These are phyloP conservation scores for Antedon mediterranea DNA, from an alignment of 53 echinoderm and acorn worm genomes.

Conservation along the genomic window DNA sequence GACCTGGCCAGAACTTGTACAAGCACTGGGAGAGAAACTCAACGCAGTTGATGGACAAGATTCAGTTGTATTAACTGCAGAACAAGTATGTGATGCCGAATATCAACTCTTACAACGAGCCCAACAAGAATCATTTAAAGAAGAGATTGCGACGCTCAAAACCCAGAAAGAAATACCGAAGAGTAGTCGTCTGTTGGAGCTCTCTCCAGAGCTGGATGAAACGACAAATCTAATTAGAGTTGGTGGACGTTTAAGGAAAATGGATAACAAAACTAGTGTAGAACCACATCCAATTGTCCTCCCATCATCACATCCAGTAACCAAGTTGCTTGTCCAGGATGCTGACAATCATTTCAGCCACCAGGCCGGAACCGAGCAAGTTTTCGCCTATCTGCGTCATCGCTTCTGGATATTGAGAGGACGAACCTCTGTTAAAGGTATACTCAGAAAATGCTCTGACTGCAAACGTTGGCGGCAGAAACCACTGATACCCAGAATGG, in stretches of 20 bases:
- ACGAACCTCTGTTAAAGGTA: slow-evolving; percentile 3
- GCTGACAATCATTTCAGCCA: neutral
- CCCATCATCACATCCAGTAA: neutral
- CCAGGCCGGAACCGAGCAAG: slow-evolving; percentile 8
- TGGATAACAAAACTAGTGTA: neutral
- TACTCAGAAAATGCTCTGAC: slow-evolving; percentile 6
- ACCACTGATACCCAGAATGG: slow-evolving; percentile 7
- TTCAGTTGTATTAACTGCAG: slow-evolving; percentile 1
- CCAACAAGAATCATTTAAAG: slow-evolving; percentile 6
- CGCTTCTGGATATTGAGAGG: slow-evolving; percentile 11
- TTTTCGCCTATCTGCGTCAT: slow-evolving; percentile 14
- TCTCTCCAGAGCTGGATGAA: slow-evolving; percentile 14
- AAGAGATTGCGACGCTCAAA: neutral
- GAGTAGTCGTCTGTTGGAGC: neutral
- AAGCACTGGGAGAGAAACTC: slow-evolving; percentile 2
- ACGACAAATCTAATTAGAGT: slow-evolving; percentile 6
- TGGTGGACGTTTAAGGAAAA: slow-evolving; percentile 5
- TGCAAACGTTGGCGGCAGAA: slow-evolving; percentile 15
- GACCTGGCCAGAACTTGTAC: neutral
- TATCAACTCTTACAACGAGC: slow-evolving; percentile 7
- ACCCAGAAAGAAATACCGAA: neutral
- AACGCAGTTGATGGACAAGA: neutral
- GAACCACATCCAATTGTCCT: slow-evolving; percentile 11
- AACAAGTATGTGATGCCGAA: slow-evolving; percentile 14
- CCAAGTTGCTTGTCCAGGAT: slow-evolving; percentile 2